These are phyloP conservation scores for Drosophila ananassae DNA, from an alignment of 1,140 invertebrate genomes.

Conservation along the genomic window DNA sequence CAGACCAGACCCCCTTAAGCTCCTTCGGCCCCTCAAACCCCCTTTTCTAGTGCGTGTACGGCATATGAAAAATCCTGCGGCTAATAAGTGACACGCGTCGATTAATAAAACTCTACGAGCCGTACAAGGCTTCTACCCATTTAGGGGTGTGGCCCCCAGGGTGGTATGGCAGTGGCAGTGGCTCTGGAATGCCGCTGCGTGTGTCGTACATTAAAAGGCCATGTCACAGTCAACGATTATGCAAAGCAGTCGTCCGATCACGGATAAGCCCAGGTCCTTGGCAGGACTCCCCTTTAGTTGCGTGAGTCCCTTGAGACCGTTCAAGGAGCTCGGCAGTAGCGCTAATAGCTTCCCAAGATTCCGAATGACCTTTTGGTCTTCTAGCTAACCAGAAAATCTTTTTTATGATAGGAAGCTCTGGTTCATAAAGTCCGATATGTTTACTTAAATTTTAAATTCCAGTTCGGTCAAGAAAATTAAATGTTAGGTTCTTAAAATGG, in stretches of 20 bases:
- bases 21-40: neutral
- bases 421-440: neutral
- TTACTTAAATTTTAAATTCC: neutral
- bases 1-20: neutral
- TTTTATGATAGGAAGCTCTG: neutral
- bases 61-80: constrained; percentile 76
- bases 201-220: constrained; percentile 66
- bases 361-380: constrained; percentile 7
- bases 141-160: constrained; percentile 17
- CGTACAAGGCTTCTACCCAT: constrained; percentile 36
- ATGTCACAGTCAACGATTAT: constrained; percentile 75
- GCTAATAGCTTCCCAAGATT: constrained; percentile 31
- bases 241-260: constrained; percentile 63
- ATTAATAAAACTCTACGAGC: constrained; percentile 68
- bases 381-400: neutral
- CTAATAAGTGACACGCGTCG: constrained; percentile 79
- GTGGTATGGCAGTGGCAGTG: neutral
- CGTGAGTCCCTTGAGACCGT: constrained; percentile 20
- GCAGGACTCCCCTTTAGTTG: constrained; percentile 32
- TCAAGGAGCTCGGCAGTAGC: constrained; percentile 3
- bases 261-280: constrained; percentile 40
- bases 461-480: neutral
- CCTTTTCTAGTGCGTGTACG: constrained; percentile 44
- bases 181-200: constrained; percentile 32
- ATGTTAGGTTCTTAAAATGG: neutral